A percentile compares a stretch with the other conserved stretches of the same genome.
phyloP scores from a whole-genome alignment of 2,797 vertebrate species.

The Pangasius mekongensis region DNA sequence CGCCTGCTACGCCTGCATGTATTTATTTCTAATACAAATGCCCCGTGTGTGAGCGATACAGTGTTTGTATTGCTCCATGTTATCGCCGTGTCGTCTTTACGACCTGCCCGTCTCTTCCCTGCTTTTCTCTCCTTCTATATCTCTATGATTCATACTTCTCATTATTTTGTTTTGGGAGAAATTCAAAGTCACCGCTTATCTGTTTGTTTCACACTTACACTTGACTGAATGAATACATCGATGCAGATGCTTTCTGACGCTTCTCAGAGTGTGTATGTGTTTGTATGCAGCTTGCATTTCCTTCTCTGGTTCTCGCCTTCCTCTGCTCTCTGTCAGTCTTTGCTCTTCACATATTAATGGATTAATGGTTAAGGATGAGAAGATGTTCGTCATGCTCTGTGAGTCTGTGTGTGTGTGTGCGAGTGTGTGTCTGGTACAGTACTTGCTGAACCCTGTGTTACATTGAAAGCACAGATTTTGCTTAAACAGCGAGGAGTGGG shows the following conservation, averaged over 20 bases:
- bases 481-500: constrained; percentile 52
- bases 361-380: constrained; percentile 47
- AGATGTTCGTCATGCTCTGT: constrained; percentile 42
- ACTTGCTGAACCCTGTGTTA: constrained; percentile 27
- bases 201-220: constrained; percentile 32
- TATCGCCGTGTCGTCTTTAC: constrained; percentile 43
- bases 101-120: neutral
- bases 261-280: constrained; percentile 37
- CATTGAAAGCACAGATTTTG: constrained; percentile 46
- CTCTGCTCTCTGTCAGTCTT: constrained; percentile 43
- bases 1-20: constrained; percentile 21
- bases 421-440: constrained; percentile 23
- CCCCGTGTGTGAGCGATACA: constrained; percentile 49
- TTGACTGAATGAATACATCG: constrained; percentile 50
- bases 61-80: constrained; percentile 42
- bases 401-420: constrained; percentile 28
- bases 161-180: constrained; percentile 29
- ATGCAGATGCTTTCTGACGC: constrained; percentile 42
- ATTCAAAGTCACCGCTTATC: constrained; percentile 23
- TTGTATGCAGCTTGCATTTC: constrained; percentile 45
- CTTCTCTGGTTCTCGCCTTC: constrained; percentile 38
- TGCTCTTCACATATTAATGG: constrained; percentile 50
- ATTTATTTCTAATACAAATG: constrained; percentile 22
- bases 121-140: constrained; percentile 21
- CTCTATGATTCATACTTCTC: constrained; percentile 44